phyloP scores from a whole-genome alignment of 2,888 invertebrate species.

The Noctua pronuba region DNA sequence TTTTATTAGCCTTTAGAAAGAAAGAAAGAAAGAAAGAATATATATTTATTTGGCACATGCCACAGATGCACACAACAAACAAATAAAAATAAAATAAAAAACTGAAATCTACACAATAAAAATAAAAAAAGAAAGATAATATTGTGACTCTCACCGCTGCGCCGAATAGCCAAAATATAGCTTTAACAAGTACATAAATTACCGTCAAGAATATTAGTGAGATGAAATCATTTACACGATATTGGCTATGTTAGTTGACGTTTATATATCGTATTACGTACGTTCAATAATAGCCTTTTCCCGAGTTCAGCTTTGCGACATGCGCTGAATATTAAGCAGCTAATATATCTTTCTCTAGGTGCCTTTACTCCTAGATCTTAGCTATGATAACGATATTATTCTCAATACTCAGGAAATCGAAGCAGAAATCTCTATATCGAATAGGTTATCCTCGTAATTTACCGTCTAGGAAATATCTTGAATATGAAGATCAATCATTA shows the following conservation, averaged over 20 bases:
- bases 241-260: background rate
- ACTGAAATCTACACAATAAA: too few relatives aligned
- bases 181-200: too few relatives aligned
- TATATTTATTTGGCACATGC: too few relatives aligned
- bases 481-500: background rate
- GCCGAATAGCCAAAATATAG: too few relatives aligned
- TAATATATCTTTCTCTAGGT: background rate
- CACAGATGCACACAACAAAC: too few relatives aligned
- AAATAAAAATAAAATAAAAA: too few relatives aligned
- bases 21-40: too few relatives aligned
- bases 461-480: background rate
- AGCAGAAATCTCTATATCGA: background rate
- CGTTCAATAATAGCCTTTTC: slow-evolving; percentile 8
- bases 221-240: background rate
- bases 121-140: too few relatives aligned
- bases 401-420: background rate
- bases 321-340: slow-evolving; percentile 15
- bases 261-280: slow-evolving; percentile 15
- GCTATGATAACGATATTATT: background rate
- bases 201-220: background rate
- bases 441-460: background rate
- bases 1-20: too few relatives aligned
- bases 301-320: background rate
- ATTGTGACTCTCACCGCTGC: too few relatives aligned
- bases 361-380: background rate